A percentile compares a stretch with the other conserved stretches of the same genome.
Conservation (phyloP, 2,888 invertebrate species). For the Dynastes maya region DNA sequence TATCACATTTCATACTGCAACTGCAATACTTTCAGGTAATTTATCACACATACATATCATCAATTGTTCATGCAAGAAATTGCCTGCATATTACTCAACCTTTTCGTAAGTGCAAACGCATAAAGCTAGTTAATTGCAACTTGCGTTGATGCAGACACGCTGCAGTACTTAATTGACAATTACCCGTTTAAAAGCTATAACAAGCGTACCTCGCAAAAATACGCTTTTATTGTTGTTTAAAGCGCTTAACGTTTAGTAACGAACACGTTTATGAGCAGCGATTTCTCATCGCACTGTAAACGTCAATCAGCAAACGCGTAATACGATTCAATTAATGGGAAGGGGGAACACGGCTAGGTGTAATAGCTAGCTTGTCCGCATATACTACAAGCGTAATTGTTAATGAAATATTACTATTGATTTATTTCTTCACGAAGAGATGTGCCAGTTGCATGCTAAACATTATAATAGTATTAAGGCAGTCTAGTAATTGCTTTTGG, state of each 20-base stretch:
- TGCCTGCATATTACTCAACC: conserved; percentile 7
- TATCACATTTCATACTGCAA: no score
- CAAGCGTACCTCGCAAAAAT: conserved; percentile 35
- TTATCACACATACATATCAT: background rate
- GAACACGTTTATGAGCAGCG: conserved; percentile 41
- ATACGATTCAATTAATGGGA: conserved; percentile 41
- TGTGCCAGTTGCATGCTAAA: no score
- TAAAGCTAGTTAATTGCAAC: conserved; percentile 29
- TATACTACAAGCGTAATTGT: background rate
- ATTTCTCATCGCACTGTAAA: conserved; percentile 41
- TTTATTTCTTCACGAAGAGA: no score
- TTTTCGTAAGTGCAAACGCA: conserved; percentile 20
- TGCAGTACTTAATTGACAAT: conserved; percentile 31
- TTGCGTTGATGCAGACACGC: conserved; percentile 11
- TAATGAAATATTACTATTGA: no score
- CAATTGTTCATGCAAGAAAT: background rate
- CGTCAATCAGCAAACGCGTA: conserved; percentile 39
- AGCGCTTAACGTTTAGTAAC: conserved; percentile 43
- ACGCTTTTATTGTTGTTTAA: conserved; percentile 43
- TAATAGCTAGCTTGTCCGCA: background rate
- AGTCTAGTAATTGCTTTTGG: no score
- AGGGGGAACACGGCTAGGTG: background rate
- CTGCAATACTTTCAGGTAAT: no score
- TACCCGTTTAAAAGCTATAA: conserved; percentile 40
- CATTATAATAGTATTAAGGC: no score